Evolutionary conservation across 1,140 invertebrate genomes (phyloP), one percentile per base, ranked within the genome.

Genomic region (Aplysia californica): DNA sequence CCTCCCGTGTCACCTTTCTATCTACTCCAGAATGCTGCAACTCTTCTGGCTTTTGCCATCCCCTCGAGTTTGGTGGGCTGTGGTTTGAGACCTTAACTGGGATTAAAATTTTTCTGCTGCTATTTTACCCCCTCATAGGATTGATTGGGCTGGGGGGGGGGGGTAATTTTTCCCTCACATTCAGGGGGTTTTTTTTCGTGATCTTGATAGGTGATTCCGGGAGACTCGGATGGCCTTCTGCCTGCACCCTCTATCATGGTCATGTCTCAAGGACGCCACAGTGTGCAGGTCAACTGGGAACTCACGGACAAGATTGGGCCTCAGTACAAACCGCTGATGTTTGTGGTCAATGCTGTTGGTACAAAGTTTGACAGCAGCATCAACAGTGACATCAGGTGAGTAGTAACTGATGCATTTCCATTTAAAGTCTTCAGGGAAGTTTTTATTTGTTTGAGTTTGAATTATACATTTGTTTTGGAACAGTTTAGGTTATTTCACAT

Each of bases 341-440:
- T 81, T 82, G 86, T 86, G 3, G 85, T 90, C n/a, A 88, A 88
- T 64, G 83, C 89, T 6, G 83, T 89, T 35, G 89, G 89, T n/a
- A 78, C 78, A 26, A 83, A 86, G 33, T 89, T 89, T 70, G 72
- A 80, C 36, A 83, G 81, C 33, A 81, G 83, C 1, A 81, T 87
- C 39, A 88, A 88, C 75, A 89, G 87, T 76, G 85, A 90, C 71
- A 85, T 88, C 55, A 90, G 89, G 89, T 89, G 59, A 74, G 41
- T 56, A 3, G n/a, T n/a, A n/a, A n/a, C n/a, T n/a, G n/a, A n/a
- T n/a, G n/a, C n/a, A n/a, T n/a, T n/a, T n/a, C n/a, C n/a, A n/a
- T n/a, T n/a, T n/a, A n/a, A n/a, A n/a, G n/a, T n/a, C n/a, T n/a
- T n/a, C n/a, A n/a, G n/a, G n/a, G n/a, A n/a, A n/a, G 21, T 61